phyloP scores from a whole-genome alignment of 2,888 invertebrate genomes.

The Troides oblongomaculatus region DNA sequence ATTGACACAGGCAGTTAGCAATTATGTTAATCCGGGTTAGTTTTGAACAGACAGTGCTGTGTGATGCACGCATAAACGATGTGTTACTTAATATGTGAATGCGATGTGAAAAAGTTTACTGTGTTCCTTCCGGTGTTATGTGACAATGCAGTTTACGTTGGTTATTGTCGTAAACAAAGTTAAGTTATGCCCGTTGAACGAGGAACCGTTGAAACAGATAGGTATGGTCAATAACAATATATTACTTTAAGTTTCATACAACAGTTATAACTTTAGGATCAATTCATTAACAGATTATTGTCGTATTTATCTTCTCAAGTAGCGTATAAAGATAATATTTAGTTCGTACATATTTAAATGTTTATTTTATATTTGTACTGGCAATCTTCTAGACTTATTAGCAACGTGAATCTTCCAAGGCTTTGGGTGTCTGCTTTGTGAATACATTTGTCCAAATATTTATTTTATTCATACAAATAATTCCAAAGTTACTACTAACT shows the following conservation, averaged over 20 bases:
- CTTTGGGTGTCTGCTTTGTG: no score
- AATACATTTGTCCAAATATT: no score
- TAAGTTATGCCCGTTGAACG: slow-evolving; percentile 66
- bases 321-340: not conserved
- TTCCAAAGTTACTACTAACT: no score
- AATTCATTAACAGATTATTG: not conserved
- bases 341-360: no score
- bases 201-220: slow-evolving; percentile 63
- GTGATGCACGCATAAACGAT: slow-evolving; percentile 40
- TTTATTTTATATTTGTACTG: no score
- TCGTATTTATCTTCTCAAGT: not conserved
- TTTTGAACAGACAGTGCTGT: slow-evolving; percentile 63
- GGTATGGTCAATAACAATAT: slow-evolving; percentile 43
- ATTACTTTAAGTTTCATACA: no score
- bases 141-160: slow-evolving; percentile 74
- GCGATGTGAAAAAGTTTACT: slow-evolving; percentile 62
- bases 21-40: slow-evolving; percentile 75
- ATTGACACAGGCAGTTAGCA: slow-evolving; percentile 60
- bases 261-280: not conserved
- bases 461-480: no score
- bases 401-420: no score
- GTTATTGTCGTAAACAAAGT: slow-evolving; percentile 75
- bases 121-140: slow-evolving; percentile 53
- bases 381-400: no score
- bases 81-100: slow-evolving; percentile 43